phyloP scores from a whole-genome alignment of 2,888 invertebrate genomes.

The Malachius bipustulatus region DNA sequence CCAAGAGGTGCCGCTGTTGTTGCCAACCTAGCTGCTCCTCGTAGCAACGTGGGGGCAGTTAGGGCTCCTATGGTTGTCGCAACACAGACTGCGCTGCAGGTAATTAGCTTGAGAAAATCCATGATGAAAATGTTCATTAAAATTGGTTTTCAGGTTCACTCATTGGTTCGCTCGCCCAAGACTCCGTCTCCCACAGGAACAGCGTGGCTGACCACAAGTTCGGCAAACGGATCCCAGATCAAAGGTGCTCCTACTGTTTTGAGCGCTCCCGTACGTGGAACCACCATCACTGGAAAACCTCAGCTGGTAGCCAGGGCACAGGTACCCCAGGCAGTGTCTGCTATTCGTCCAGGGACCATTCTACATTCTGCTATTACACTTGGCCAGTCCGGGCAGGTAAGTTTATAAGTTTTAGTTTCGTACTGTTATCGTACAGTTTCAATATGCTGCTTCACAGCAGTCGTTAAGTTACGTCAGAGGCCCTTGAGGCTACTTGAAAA shows the following conservation, averaged over 20 bases:
- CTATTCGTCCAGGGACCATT: slow-evolving; percentile 33
- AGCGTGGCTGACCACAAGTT: slow-evolving; percentile 31
- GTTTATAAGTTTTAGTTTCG: too few relatives aligned
- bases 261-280: slow-evolving; percentile 32
- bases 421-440: too few relatives aligned
- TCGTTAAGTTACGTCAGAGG: too few relatives aligned
- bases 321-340: slow-evolving; percentile 26
- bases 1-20: slow-evolving; percentile 59
- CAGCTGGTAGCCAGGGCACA: slow-evolving; percentile 32
- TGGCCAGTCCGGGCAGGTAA: slow-evolving; percentile 32
- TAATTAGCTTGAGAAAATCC: slow-evolving; percentile 14
- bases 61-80: slow-evolving; percentile 33
- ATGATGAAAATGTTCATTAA: too few relatives aligned
- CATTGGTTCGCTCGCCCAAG: slow-evolving; percentile 33
- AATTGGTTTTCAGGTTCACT: slow-evolving; percentile 21
- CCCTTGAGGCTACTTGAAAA: too few relatives aligned
- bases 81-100: slow-evolving; percentile 27
- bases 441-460: too few relatives aligned
- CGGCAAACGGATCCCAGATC: slow-evolving; percentile 33
- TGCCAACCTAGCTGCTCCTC: slow-evolving; percentile 59
- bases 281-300: slow-evolving; percentile 31
- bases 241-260: slow-evolving; percentile 34
- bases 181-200: slow-evolving; percentile 36
- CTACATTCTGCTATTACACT: slow-evolving; percentile 35
- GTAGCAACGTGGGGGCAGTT: slow-evolving; percentile 45